Evolutionary conservation across 1,140 invertebrate species (phyloP), one percentile per base, ranked within the genome.

Genomic region (Camponotus pennsylvanicus): DNA sequence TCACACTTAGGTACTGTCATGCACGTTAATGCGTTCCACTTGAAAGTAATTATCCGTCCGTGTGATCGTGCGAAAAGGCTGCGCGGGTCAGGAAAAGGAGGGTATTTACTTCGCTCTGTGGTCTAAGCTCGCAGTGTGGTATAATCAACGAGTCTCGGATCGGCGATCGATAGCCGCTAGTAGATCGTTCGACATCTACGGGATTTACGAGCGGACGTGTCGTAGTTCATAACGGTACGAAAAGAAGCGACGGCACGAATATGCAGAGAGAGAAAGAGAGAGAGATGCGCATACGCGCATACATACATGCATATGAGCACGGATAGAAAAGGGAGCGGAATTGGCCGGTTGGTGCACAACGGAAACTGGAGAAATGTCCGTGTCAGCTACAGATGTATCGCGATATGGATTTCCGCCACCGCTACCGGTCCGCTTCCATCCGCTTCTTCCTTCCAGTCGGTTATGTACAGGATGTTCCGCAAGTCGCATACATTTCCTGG

Each of bases 221-320:
- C 86, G 84, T 86, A 80, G 87, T 80, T 89, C 82, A 88, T 89
- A 89, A 89, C 88, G 87, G 88, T 88, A 86, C 61, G 79, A 70
- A 83, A 86, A 79, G 86, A 79, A 88, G 82, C 61, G 64, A 32
- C 57, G 79, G 63, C 75, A 87, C 27, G 78, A 70, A 79, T 40
- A 61, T 87, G 57, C n/a, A 45, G 27, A 37, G 11, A 45, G 55
- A 8, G 76, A 88, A 40, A 37, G 52, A 78, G 18, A 34, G 27
- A 67, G 32, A 64, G 37, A 52, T 13, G 42, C 42, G 21, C 42
- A 21, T n/a, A 57, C 57, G 49, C 13, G n/a, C n/a, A 57, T 42
- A 61, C 8, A 40, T 11, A 52, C 5, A 67, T 52, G 11, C 13
- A 70, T 55, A 15, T n/a, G 32, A 71, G 21, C 32, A 15, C 18